These are phyloP conservation scores for Sturmia bella DNA, from an alignment of 2,888 invertebrate species.

Conservation along the genomic window DNA sequence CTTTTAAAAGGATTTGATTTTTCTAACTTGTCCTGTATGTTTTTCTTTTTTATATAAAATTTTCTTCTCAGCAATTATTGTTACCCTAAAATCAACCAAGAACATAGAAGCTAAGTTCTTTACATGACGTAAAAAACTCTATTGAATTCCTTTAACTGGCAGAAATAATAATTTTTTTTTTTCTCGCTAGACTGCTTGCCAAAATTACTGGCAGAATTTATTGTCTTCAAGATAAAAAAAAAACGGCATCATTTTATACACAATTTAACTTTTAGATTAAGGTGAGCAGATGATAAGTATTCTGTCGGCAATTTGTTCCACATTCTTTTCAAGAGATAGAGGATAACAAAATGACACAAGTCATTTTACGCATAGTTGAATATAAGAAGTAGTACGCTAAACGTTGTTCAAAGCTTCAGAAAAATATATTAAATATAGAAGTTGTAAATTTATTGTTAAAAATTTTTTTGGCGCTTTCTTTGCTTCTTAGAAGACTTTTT, in stretches of 20 bases:
- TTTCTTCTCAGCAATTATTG: too few species aligned
- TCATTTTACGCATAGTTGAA: slow-evolving; percentile 49
- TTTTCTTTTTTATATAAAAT: too few species aligned
- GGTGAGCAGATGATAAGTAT: slow-evolving; percentile 21
- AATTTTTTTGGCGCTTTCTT: too few species aligned
- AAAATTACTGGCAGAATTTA: slow-evolving; percentile 11
- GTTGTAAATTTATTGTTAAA: too few species aligned
- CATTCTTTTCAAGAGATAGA: neutral
- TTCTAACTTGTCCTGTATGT: slow-evolving; percentile 28
- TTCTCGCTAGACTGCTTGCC: slow-evolving; percentile 22
- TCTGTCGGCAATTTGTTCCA: slow-evolving; percentile 25
- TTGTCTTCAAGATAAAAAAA: neutral
- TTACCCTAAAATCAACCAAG: neutral
- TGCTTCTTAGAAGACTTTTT: too few species aligned
- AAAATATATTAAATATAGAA: too few species aligned
- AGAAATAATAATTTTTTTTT: slow-evolving; percentile 20
- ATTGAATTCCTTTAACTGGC: neutral
- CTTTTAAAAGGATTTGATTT: slow-evolving; percentile 29
- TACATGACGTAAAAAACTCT: neutral
- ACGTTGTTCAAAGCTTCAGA: too few species aligned
- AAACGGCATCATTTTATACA: slow-evolving; percentile 20
- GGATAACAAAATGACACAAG: slow-evolving; percentile 30
- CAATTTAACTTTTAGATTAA: slow-evolving; percentile 42
- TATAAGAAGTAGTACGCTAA: neutral
- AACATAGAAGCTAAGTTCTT: neutral